These are phyloP conservation scores for Morus bassanus DNA, from an alignment of 2,797 vertebrate genomes.

Conservation along the genomic window DNA sequence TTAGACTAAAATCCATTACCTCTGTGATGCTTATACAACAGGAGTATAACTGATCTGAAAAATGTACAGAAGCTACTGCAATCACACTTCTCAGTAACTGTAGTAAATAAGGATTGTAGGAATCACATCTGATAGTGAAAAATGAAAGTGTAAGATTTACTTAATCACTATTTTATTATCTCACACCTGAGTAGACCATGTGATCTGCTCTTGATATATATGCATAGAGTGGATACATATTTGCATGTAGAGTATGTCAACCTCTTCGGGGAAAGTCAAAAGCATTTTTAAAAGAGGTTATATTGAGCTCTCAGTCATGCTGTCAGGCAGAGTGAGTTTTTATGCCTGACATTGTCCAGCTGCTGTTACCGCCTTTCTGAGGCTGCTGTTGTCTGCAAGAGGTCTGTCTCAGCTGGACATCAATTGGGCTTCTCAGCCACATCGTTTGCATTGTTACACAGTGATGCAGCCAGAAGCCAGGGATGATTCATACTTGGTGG, in stretches of 20 bases:
- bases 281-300: not conserved
- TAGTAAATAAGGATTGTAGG: not conserved
- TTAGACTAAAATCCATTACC: not conserved
- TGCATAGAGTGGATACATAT: not conserved
- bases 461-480: not conserved
- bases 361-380: not conserved
- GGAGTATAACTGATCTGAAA: not conserved
- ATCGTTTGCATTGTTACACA: not conserved
- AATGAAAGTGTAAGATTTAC: not conserved
- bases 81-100: not conserved
- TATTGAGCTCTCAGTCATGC: not conserved
- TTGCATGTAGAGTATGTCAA: not conserved
- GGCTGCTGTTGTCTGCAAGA: not conserved
- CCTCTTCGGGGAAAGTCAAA: not conserved
- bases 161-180: not conserved
- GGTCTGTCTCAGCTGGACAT: not conserved
- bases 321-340: not conserved
- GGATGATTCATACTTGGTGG: not conserved
- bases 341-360: not conserved
- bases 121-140: not conserved
- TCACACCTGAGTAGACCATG: not conserved
- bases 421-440: not conserved
- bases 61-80: not conserved
- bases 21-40: not conserved
- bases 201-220: not conserved